Evolutionary conservation across 2,113 vertebrate species (phyloP), one percentile per base, ranked within the genome.

Genomic region (Spermophilus dauricus): DNA sequence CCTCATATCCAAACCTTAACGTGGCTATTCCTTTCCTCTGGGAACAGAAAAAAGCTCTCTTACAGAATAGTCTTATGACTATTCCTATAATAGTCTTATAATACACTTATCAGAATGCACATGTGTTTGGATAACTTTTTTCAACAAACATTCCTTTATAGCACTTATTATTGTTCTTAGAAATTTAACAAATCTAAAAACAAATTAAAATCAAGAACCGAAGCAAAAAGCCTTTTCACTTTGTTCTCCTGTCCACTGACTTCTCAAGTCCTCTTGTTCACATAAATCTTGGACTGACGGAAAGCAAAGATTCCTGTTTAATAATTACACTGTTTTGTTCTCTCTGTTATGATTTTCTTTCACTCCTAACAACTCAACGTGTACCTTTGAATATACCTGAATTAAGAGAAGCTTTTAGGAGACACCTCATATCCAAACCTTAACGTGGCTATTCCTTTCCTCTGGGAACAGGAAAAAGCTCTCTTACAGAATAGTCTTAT

Each of bases 141-240:
- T 58, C 42, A 85, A 51, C 8, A 90, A 45, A 87, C 63, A 67
- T 48, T 86, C 22, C 89, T 85, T 90, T 13, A 70, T 37, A 10
- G 3, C 4, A 26, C 75, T 73, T 77, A 37, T 72, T 89, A 30
- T 22, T 88, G 16, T 63, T 86, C 34, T 63, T 39, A 86, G 0
- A 85, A 58, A 12, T 83, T 89, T 83, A 95, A 76, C 16, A 82
- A 91, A 69, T 63, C 10, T 16, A 70, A 85, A 51, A 92, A 75
- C 22, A 91, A 80, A 89, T 86, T 32, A n/a, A 83, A 37, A 61
- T 90, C n/a, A 96, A 13, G 0, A 5, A 89, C 8, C 3, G 39
- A 67, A 61, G 51, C 20, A 76, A n/a, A 86, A 76, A 94, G 3
- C 0, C 20, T 58, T 87, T 85, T 67, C 1, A 14, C 37, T 28